phyloP scores from a whole-genome alignment of 2,888 invertebrate species.

The Agrochola lota region DNA sequence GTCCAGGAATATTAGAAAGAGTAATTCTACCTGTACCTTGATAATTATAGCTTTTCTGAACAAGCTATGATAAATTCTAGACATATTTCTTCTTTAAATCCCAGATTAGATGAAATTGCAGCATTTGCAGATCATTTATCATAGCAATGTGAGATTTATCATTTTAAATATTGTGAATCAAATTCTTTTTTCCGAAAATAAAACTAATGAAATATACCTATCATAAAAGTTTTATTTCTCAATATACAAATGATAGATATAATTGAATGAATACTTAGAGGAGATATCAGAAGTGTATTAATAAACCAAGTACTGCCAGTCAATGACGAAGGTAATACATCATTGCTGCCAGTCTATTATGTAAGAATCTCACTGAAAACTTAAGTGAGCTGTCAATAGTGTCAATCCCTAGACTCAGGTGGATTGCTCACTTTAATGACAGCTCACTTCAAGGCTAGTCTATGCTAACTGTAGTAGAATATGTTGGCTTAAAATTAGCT shows the following conservation, averaged over 20 bases:
- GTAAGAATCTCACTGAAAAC: no score
- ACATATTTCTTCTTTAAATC: conserved; percentile 40
- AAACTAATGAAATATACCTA: conserved; percentile 23
- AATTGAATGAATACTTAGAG: background rate
- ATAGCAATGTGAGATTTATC: conserved; percentile 35
- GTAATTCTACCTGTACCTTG: background rate
- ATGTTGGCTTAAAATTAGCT: background rate
- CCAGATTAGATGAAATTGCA: conserved; percentile 49
- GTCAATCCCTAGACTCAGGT: no score
- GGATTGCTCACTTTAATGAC: no score
- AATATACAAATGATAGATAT: background rate
- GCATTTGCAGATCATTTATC: conserved; percentile 48
- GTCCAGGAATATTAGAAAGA: background rate
- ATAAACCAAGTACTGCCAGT: background rate
- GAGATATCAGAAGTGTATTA: conserved; percentile 8
- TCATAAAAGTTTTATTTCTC: conserved; percentile 6
- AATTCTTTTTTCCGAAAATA: conserved; percentile 21
- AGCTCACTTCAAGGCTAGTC: no score
- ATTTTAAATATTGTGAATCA: conserved; percentile 30
- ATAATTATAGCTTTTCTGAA: background rate
- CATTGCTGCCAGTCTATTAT: no score
- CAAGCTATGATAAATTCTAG: conserved; percentile 37
- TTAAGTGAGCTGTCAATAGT: no score
- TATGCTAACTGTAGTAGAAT: background rate
- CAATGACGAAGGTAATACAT: no score